Conservation (phyloP, 2,888 invertebrate species). For the Acleris holmiana region DNA sequence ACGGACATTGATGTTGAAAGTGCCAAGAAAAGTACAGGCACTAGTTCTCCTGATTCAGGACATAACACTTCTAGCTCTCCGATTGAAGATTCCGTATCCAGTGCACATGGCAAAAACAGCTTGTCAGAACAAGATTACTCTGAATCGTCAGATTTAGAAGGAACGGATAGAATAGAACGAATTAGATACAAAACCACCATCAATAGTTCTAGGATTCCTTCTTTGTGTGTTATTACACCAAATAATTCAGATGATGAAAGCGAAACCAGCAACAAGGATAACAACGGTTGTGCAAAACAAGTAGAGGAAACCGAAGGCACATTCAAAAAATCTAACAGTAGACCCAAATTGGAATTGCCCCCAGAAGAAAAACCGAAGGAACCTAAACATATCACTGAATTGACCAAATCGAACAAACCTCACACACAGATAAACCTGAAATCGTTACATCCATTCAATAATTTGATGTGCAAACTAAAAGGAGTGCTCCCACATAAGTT, state of each 20-base stretch:
- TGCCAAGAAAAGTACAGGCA: constrained; percentile 85
- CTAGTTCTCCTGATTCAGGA: constrained; percentile 91
- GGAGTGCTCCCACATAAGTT: constrained; percentile 84
- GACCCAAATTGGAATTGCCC: constrained; percentile 75
- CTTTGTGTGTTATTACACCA: constrained; percentile 96
- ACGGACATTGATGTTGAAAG: constrained; percentile 73
- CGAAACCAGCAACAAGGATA: constrained; percentile 70
- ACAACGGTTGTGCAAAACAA: constrained; percentile 53
- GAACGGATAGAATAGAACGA: constrained; percentile 93
- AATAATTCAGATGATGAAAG: constrained; percentile 94
- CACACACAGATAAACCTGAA: constrained; percentile 63
- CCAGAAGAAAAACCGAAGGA: constrained; percentile 64
- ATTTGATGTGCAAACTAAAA: constrained; percentile 89
- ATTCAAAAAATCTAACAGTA: constrained; percentile 55
- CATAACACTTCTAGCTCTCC: constrained; percentile 93
- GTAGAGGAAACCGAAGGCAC: constrained; percentile 54
- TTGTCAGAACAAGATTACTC: constrained; percentile 93
- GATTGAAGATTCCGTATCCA: constrained; percentile 89
- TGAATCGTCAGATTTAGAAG: constrained; percentile 94
- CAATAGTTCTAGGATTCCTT: constrained; percentile 94
- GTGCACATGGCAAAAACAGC: constrained; percentile 88
- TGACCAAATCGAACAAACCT: constrained; percentile 57
- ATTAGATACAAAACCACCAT: constrained; percentile 94
- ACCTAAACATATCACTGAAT: constrained; percentile 50
- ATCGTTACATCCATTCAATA: constrained; percentile 87